phyloP scores from a whole-genome alignment of 2,797 vertebrate species.

The Falco rusticolus region DNA sequence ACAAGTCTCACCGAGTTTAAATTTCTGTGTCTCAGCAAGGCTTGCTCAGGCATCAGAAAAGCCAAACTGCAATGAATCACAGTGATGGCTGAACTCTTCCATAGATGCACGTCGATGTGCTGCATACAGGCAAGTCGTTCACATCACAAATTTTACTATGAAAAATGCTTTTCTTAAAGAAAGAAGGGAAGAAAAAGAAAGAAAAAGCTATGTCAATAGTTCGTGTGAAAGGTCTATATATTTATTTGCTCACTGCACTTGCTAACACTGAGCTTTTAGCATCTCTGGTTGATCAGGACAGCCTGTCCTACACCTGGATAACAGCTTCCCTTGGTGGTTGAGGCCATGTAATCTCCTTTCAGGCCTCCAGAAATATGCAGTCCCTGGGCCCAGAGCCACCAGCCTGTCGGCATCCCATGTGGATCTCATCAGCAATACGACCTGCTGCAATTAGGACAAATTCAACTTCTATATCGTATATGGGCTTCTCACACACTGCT shows the following conservation, averaged over 20 bases:
- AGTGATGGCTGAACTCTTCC: neutral
- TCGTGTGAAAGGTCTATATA: neutral
- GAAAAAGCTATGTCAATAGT: neutral
- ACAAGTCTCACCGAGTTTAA: neutral
- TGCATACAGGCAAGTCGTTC: neutral
- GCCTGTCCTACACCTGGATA: neutral
- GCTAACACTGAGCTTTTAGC: neutral
- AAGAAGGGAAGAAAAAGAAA: neutral
- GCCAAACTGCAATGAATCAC: neutral
- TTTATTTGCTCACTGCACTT: neutral
- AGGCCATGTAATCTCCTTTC: neutral
- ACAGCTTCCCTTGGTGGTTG: neutral
- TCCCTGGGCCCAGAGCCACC: neutral
- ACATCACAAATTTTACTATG: neutral
- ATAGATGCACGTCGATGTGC: neutral
- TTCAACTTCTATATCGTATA: neutral
- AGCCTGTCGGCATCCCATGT: rapidly evolving
- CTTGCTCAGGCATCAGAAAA: neutral
- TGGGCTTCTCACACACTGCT: neutral
- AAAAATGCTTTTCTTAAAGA: neutral
- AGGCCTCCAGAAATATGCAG: neutral
- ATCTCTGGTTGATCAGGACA: neutral
- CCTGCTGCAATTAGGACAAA: neutral
- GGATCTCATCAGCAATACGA: neutral
- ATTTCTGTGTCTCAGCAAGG: neutral